These are phyloP conservation scores for Protophormia terraenovae DNA, from an alignment of 2,888 invertebrate species.

Conservation along the genomic window DNA sequence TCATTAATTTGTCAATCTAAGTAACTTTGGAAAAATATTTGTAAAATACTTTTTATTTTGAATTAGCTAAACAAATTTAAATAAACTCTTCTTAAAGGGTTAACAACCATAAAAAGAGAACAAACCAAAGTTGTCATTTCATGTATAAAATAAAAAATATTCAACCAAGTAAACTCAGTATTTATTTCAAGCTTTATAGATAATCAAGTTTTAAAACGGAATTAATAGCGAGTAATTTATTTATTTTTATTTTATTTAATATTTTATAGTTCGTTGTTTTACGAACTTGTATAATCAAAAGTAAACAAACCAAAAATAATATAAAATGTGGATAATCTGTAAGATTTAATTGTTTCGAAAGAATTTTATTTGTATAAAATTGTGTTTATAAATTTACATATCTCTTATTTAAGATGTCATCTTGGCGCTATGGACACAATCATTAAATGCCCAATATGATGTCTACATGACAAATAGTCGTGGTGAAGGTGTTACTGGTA, in stretches of 20 bases:
- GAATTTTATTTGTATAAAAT: not conserved
- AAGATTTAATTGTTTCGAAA: conserved; percentile 20
- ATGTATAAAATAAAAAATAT: conserved; percentile 49
- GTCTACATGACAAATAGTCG: not conserved
- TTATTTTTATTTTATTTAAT: not conserved
- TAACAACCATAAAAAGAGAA: conserved; percentile 21
- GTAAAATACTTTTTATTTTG: not conserved
- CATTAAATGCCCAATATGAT: conserved; percentile 27
- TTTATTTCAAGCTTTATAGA: conserved; percentile 33
- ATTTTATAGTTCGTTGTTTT: not conserved
- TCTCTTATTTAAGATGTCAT: conserved; percentile 36
- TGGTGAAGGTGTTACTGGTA: not conserved
- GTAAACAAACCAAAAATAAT: not conserved
- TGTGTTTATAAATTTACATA: not conserved
- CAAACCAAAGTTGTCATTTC: not conserved
- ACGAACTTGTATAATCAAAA: not conserved
- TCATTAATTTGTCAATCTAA: no score
- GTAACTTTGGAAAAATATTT: no score
- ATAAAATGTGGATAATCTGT: conserved; percentile 57
- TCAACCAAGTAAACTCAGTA: conserved; percentile 48
- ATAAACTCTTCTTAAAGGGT: not conserved
- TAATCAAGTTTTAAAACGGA: conserved; percentile 48
- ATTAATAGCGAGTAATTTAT: conserved; percentile 5
- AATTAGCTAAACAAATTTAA: not conserved
- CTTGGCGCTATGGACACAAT: not conserved